A percentile compares a stretch with the other conserved stretches of the same genome.
phyloP scores from a whole-genome alignment of 2,113 vertebrate species.

The Carassius auratus region DNA sequence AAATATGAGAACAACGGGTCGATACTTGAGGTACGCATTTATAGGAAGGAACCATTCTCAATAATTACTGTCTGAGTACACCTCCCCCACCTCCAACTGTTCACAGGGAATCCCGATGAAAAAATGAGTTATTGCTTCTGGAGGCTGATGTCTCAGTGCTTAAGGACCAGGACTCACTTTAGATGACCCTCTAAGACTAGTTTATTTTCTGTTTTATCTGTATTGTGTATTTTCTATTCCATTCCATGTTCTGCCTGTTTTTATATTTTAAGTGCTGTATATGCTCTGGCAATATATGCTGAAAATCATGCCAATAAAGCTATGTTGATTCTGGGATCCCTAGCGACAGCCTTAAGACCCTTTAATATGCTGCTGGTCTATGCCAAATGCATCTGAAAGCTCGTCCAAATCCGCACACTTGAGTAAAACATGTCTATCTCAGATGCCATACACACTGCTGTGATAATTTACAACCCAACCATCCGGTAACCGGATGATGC shows the following conservation, averaged over 20 bases:
- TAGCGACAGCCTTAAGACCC: constrained; percentile 8
- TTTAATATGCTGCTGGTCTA: constrained; percentile 18
- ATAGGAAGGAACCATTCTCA: background rate
- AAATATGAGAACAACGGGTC: constrained; percentile 4
- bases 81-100: background rate
- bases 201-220: background rate
- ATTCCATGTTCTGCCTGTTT: background rate
- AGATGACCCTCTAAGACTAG: background rate
- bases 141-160: background rate
- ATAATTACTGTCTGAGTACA: background rate
- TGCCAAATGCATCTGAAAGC: constrained; percentile 19
- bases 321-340: constrained; percentile 15
- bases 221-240: background rate
- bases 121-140: background rate
- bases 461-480: constrained; percentile 7
- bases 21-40: background rate
- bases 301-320: constrained; percentile 10
- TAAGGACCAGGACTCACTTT: constrained; percentile 8
- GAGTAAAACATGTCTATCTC: background rate
- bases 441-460: background rate
- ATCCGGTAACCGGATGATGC: constrained; percentile 41
- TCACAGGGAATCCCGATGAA: constrained; percentile 33
- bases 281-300: constrained; percentile 5
- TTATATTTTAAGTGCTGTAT: background rate
- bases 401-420: background rate